Evolutionary conservation across 2,797 vertebrate species (phyloP).

Genomic region (Morelia viridis): DNA sequence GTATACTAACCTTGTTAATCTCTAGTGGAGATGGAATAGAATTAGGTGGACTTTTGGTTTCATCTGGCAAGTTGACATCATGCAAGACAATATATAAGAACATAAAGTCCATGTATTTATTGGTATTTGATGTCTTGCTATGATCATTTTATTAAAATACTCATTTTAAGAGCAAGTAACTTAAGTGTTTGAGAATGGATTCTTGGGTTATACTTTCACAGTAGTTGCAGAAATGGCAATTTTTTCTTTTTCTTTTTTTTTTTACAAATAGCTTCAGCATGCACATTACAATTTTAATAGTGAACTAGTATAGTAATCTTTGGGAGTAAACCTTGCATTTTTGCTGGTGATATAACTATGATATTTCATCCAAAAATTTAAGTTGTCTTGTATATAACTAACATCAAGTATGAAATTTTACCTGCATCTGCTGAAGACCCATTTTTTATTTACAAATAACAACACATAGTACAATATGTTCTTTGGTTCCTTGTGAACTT

Average conservation of each 20-base stretch:
- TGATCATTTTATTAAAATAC: background rate
- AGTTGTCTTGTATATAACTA: too few relatives aligned
- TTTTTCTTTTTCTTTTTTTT: too few relatives aligned
- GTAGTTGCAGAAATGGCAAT: background rate
- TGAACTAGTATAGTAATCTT: background rate
- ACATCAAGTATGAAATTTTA: background rate
- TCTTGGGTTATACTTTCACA: background rate
- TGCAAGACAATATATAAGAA: background rate
- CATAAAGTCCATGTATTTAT: background rate
- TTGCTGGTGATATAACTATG: background rate
- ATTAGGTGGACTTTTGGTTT: background rate
- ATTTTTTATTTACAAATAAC: background rate
- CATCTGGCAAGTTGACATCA: background rate
- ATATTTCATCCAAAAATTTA: background rate
- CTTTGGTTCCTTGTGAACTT: background rate
- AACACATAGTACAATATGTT: background rate
- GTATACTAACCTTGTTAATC: background rate
- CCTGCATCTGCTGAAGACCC: background rate
- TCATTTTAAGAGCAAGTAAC: background rate
- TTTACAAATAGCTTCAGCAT: background rate
- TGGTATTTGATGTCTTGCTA: background rate
- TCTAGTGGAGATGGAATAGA: background rate
- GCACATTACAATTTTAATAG: background rate
- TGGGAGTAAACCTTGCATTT: background rate
- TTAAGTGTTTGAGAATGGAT: background rate